A percentile compares a stretch with the other conserved stretches of the same genome.
Conservation (phyloP, 2,888 invertebrate species). For the Tiliacea aurago region DNA sequence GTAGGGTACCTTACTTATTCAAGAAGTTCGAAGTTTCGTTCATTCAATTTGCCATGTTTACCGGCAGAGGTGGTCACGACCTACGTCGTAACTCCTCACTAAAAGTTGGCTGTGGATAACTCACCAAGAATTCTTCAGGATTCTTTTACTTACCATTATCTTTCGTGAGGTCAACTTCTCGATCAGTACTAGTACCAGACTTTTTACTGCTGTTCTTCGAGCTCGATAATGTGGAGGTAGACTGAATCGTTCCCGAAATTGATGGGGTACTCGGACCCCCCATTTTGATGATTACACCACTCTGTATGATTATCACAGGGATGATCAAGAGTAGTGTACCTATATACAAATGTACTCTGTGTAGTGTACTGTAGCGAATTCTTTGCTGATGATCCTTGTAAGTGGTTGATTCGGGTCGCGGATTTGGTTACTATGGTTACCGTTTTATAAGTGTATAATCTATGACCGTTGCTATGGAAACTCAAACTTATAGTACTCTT, state of each 20-base stretch:
- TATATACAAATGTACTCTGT: no score
- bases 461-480: slow-evolving; percentile 28
- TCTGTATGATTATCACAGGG: neutral
- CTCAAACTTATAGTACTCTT: no score
- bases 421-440: slow-evolving; percentile 35
- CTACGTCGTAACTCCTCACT: neutral
- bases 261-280: slow-evolving; percentile 60
- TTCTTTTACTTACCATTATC: slow-evolving; percentile 77
- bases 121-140: neutral
- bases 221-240: slow-evolving; percentile 78
- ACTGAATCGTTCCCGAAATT: slow-evolving; percentile 74
- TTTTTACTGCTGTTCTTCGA: slow-evolving; percentile 77
- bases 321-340: no score
- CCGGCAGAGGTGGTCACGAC: neutral
- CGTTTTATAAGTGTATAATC: no score
- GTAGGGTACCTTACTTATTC: neutral
- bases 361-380: no score
- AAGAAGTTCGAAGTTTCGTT: neutral
- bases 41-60: neutral
- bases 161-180: slow-evolving; percentile 79
- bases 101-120: neutral
- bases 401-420: neutral
- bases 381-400: neutral
- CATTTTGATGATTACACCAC: slow-evolving; percentile 42
- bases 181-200: slow-evolving; percentile 66